Percentiles rank a stretch among this genome's conserved stretches.
phyloP scores from a whole-genome alignment of 1,140 invertebrate species.

The Diabrotica undecimpunctata region DNA sequence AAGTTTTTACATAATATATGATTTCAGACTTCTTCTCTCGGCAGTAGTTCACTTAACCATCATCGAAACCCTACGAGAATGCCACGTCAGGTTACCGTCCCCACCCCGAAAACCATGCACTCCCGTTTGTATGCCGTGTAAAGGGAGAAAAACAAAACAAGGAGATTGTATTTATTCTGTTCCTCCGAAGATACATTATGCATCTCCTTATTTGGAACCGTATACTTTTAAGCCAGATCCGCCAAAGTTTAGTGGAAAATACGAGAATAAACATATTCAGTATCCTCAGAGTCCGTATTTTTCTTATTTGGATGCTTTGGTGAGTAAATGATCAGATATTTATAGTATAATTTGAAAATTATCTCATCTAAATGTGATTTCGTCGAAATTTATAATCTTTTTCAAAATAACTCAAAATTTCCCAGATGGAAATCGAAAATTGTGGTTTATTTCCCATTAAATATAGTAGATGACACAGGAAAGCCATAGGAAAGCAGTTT shows the following conservation, averaged over 20 bases:
- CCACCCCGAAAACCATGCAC: conserved; percentile 31
- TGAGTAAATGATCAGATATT: conserved; percentile 7
- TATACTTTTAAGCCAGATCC: conserved; percentile 31
- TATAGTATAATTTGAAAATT: no score
- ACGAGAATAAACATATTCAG: conserved; percentile 37
- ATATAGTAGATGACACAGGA: no score
- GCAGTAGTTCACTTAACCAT: conserved; percentile 41
- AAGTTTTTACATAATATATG: no score
- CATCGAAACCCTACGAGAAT: conserved; percentile 37
- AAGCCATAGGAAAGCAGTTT: no score
- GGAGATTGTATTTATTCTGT: neutral
- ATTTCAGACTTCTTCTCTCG: conserved; percentile 37
- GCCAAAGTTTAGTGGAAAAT: conserved; percentile 32
- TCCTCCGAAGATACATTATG: conserved; percentile 17
- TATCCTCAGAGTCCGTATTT: conserved; percentile 42
- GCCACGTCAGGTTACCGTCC: conserved; percentile 43
- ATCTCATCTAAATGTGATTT: no score
- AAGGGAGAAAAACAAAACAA: neutral
- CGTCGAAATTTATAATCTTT: no score
- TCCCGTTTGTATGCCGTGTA: neutral
- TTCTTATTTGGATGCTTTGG: conserved; percentile 30
- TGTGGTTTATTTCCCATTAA: no score
- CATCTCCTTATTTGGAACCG: conserved; percentile 38
- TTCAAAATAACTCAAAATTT: no score
- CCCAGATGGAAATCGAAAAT: no score